Base-by-base conservation (phyloP, 1,140 invertebrate species). In the Oncopodura yosiiana region DNA sequence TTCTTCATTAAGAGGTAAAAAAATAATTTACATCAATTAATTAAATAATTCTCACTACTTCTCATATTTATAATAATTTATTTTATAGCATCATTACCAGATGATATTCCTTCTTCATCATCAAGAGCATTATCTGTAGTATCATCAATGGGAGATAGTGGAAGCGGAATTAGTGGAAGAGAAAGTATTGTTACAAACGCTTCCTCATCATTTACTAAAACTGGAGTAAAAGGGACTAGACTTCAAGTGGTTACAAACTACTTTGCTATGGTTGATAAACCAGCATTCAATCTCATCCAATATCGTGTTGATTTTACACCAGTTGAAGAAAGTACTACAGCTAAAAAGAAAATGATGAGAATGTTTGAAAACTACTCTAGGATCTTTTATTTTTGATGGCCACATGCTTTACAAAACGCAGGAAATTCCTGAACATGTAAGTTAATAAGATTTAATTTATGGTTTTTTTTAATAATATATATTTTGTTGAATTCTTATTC, bases 251-350 rank as follows among this genome's bases (percentile, higher is more conserved):
- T 74, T 1, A 71, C 85, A 0, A 94, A 94, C 68, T 90, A 85
- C 56, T 91, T 88, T 58, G 73, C 74, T 12, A 60, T 93, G 1
- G 48, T 80, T 2, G 76, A 78, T 0, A 71, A 70, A 1, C 78
- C 83, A 0, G 73, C 84, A 37, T 90, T 85, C 82, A 71, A 77
- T 24, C 69, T 94, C 0, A 81, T 81, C 50, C 85, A 91, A 58
- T 93, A 94, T 66, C 75, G 79, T 55, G 87, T 94, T 0, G 81
- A 85, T 63, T 84, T 90, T 64, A 66, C 68, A 0, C 87, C 87
- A 0, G 75, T 80, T 5, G 79, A 87, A 61, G 86, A 88, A 44
- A 70, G 73, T n/a, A 81, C 79, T 0, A 41, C 53, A 1, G 69
- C 81, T 3, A 73, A 80, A 14, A 83, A 80, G 65, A 73, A 63